Evolutionary conservation across 2,113 vertebrate genomes (phyloP).

Genomic region (Peucedramus taeniatus): DNA sequence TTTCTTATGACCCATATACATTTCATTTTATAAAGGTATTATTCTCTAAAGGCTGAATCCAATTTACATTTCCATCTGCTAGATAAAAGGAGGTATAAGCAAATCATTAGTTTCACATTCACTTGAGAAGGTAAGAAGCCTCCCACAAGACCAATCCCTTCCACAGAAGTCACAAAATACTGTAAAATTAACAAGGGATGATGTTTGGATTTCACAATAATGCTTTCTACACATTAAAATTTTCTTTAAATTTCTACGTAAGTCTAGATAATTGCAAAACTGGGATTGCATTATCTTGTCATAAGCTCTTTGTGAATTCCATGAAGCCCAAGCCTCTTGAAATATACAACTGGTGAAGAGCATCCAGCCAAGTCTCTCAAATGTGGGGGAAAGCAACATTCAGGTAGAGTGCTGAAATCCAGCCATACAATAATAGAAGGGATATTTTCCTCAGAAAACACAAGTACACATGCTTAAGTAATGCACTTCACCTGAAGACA

Average conservation of each 20-base stretch:
- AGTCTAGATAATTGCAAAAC: background rate
- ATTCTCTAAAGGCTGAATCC: background rate
- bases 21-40: background rate
- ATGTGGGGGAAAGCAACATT: background rate
- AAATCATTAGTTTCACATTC: background rate
- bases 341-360: background rate
- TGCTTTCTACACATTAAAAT: background rate
- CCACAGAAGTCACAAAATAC: background rate
- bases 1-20: background rate
- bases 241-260: background rate
- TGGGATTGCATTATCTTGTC: background rate
- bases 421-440: rapidly evolving
- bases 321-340: background rate
- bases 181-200: background rate
- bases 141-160: background rate
- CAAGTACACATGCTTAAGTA: background rate
- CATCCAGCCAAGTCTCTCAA: background rate
- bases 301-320: background rate
- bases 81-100: background rate
- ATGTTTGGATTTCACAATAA: background rate
- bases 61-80: background rate
- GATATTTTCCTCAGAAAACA: background rate
- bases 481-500: background rate
- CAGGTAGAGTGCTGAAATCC: background rate
- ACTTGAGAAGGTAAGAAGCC: background rate